Evolutionary conservation across 2,888 invertebrate genomes (phyloP).

Genomic region (Lasioglossum villosulum): DNA sequence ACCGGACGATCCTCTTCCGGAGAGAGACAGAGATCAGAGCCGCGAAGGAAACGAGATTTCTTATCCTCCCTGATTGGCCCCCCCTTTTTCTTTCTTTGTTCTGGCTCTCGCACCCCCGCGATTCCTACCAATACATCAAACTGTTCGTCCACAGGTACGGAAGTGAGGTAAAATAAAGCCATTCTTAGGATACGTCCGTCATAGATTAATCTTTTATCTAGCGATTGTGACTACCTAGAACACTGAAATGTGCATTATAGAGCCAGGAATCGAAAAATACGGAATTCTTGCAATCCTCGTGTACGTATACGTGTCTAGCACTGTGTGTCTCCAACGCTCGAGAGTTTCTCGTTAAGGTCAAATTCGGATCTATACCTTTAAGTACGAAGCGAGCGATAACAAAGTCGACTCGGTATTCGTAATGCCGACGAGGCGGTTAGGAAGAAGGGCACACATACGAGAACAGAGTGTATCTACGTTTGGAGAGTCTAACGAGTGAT

Average conservation of each 20-base stretch:
- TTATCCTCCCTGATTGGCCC: background rate
- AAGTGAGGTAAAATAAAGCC: too few relatives aligned
- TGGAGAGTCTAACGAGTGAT: constrained; percentile 74
- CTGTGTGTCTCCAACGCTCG: too few relatives aligned
- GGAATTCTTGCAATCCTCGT: too few relatives aligned
- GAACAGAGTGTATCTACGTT: constrained; percentile 56
- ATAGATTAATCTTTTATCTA: too few relatives aligned
- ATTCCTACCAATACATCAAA: background rate
- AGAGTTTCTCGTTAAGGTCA: too few relatives aligned
- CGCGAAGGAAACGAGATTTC: background rate
- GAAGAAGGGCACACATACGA: constrained; percentile 42
- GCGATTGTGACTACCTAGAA: too few relatives aligned
- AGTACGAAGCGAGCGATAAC: background rate
- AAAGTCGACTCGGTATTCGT: background rate
- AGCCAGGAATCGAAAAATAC: too few relatives aligned
- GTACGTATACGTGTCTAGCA: too few relatives aligned
- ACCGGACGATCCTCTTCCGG: background rate
- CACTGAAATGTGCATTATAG: too few relatives aligned
- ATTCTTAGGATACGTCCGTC: too few relatives aligned
- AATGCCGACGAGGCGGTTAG: background rate
- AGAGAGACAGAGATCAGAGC: background rate
- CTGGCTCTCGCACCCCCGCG: background rate
- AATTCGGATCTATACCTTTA: too few relatives aligned
- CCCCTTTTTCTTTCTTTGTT: background rate
- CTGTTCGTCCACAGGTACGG: background rate